Base-by-base conservation (phyloP, 2,888 invertebrate species). In the Campoplex nolae region DNA sequence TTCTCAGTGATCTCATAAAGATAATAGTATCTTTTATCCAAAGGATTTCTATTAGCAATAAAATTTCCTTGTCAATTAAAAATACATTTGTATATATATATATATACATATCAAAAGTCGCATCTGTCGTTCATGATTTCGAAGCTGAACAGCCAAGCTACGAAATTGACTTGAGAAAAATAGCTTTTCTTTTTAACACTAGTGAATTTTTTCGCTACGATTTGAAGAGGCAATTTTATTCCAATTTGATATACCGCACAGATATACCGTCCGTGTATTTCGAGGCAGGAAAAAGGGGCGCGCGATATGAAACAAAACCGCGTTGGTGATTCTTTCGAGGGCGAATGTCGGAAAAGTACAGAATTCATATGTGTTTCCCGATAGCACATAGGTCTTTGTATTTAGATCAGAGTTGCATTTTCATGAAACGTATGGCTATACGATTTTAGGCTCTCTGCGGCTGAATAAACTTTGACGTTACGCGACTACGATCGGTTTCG, bases 391-490 rank as follows among this genome's bases (percentile, higher is more conserved):
- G n/a, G 58, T 62, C 48, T 48, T 62, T 76, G 62, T 48, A 18
- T 65, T 45, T 65, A 28, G 9, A 42, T 76, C 62, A 62, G 38
- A 56, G n/a, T 58, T 16, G 45, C 45, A 62, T 45, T 74, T 68
- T 32, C n/a, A 23, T n/a, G 18, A 28, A 48, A 51, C 51, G 58
- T 13, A 48, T 38, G 4, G 42, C 23, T 23, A 23, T 23, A 23
- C 56, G 68, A 48, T 67, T 71, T 71, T 18, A 51, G 48, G 32
- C 3, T 18, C 7, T 32, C 32, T 16, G 9, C 18, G 1, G 48
- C 8, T 32, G 77, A 35, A 65, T 71, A n/a, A 71, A 28, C 48
- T 62, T 56, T 71, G 83, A 67, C 18, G 16, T 3, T 18, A 51
- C 23, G 32, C 6, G 9, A n/a, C 28, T 13, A 28, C 48, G 76